Evolutionary conservation across 2,113 vertebrate species (phyloP), one percentile per base, ranked within the genome.

Genomic region (Carassius auratus): DNA sequence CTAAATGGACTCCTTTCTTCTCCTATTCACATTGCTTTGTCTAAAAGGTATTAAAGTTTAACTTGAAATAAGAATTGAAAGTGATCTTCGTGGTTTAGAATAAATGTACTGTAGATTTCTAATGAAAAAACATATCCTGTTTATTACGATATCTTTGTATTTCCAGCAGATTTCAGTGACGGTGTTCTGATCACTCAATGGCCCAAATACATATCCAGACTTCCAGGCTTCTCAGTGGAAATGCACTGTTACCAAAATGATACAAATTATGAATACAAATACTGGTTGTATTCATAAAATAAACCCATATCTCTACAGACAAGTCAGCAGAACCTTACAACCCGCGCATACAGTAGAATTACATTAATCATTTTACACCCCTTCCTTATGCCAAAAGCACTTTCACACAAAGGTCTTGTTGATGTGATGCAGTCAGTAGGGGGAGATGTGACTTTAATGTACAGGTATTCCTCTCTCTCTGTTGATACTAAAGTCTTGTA

Each of bases 191-290:
- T 90, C 52, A 89, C 85, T 81, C 90, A 90, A 48, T 89, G 88
- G 85, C 88, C 81, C 1, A 57, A 55, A 78, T 57, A 76, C 42
- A 85, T 87, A 33, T 74, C 21, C 81, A 77, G 14, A 30, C 13
- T 30, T 14, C 38, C 57, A 45, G 57, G 15, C 19, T 13, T 36
- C 1, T 81, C 88, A 62, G 62, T 76, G 30, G 69, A 84, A 59
- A 87, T 88, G 85, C 66, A 87, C 76, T 89, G 88, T 87, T 86
- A 84, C 30, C 89, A 88, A 38, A 89, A 90, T 21, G 78, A 89
- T 15, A 87, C 86, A 9, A 38, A 87, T 33, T 88, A 89, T 81
- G 64, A 85, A 7, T 89, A 87, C 69, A 80, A 76, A 55, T 90
- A 83, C 68, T 90, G 88, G 89, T n/a, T n/a, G n/a, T n/a, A n/a